Evolutionary conservation across 2,113 vertebrate genomes (phyloP), one percentile per base, ranked within the genome.

Genomic region (Nothoprocta pentlandii): DNA sequence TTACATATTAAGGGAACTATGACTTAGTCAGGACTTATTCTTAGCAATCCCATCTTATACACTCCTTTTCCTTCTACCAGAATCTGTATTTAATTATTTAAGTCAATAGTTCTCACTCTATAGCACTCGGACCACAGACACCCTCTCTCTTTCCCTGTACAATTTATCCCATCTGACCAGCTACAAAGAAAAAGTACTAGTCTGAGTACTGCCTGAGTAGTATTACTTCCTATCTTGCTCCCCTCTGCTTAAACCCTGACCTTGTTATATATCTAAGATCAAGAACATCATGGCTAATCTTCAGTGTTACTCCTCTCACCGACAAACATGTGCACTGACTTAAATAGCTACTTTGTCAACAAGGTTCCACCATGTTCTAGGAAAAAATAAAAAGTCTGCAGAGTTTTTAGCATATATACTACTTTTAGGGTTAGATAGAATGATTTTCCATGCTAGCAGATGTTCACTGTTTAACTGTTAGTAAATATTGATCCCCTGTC

Each of bases 51-150:
- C 14, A 30, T 30, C 2, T 8, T 66, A 1, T 20, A 66, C 4
- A 36, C 17, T 81, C 8, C 6, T 68, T 71, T 83, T 63, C 30
- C 26, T 77, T 9, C 22, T 74, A 4, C n/a, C 2, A 11, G 36
- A 62, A 42, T 34, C 46, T 51, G 7, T 26, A 26, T 20, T 73
- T 22, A 58, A 16, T 26, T 69, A 61, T 77, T 77, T 51, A 49
- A 2, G 0, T 62, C 16, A 4, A 12, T 14, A 16, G 1, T n/a
- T 71, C 42, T 84, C 21, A 54, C 7, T 39, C 46, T 56, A 3
- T 7, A 80, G 22, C 51, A 56, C 0, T 0, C 2, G 26, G 28
- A n/a, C 7, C 58, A 56, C 12, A 12, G 23, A 21, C 39, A 61
- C 3, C 6, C 23, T 22, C 8, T 44, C 49, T 8, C 1, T 47